Percentiles rank a stretch among this genome's conserved stretches.
These are phyloP conservation scores for Malacoraja senta DNA, from an alignment of 2,797 vertebrate genomes.

Conservation along the genomic window DNA sequence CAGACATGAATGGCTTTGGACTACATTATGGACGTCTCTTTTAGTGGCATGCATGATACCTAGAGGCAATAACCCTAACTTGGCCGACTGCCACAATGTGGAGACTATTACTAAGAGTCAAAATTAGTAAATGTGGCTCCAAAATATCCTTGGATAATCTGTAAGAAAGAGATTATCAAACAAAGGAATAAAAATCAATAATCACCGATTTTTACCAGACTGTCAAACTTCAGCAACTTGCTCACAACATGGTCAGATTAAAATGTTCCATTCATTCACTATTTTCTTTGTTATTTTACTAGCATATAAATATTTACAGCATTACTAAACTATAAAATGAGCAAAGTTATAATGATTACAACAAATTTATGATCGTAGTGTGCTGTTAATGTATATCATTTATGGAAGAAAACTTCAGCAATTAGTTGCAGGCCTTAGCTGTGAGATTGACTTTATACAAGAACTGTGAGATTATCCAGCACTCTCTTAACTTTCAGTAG, in stretches of 20 bases:
- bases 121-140: not conserved
- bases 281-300: conserved; percentile 16
- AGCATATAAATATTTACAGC: not conserved
- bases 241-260: not conserved
- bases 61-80: not conserved
- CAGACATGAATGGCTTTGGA: not conserved
- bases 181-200: not conserved
- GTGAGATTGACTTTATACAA: not conserved
- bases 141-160: not conserved
- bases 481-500: not conserved
- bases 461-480: not conserved
- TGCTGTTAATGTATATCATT: not conserved
- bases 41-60: not conserved
- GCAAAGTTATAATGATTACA: not conserved
- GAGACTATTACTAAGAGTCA: not conserved
- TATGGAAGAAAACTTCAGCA: not conserved
- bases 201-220: not conserved
- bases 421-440: not conserved
- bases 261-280: not conserved
- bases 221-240: too few relatives aligned
- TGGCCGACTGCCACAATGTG: not conserved
- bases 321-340: not conserved
- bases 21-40: not conserved
- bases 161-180: not conserved
- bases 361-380: not conserved